phyloP scores from a whole-genome alignment of 2,113 vertebrate species.

The Aplodontia rufa region DNA sequence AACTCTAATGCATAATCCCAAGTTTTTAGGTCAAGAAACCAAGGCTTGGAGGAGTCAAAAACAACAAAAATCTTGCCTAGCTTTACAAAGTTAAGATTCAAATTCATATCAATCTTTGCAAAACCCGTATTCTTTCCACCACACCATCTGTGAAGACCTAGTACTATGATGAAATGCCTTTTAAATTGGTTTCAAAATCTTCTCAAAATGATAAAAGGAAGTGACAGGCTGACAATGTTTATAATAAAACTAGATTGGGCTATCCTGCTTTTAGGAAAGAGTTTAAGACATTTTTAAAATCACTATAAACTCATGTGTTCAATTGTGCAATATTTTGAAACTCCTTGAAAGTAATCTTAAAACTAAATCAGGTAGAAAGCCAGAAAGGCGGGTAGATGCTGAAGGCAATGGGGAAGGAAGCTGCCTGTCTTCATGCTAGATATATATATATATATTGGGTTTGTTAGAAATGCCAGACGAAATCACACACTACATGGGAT shows the following conservation, averaged over 20 bases:
- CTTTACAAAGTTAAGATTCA: not conserved
- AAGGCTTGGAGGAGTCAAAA: not conserved
- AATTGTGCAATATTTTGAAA: not conserved
- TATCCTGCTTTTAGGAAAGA: not conserved
- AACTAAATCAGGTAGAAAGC: not conserved
- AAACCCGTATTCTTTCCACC: not conserved
- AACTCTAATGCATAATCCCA: not conserved
- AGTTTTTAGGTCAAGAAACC: not conserved
- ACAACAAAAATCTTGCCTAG: not conserved
- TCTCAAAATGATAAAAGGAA: not conserved
- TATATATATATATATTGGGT: not conserved
- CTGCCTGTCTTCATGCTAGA: not conserved
- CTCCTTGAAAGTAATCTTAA: slow-evolving; percentile 5
- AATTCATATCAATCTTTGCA: not conserved
- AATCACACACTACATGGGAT: not conserved
- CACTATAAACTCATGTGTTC: not conserved
- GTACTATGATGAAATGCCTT: not conserved
- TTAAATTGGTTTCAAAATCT: not conserved
- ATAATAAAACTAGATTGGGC: not conserved
- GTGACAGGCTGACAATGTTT: not conserved
- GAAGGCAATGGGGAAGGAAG: not conserved
- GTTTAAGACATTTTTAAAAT: not conserved
- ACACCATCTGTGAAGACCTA: not conserved
- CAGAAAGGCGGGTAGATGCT: not conserved
- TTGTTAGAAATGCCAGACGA: not conserved